Evolutionary conservation across 2,888 invertebrate genomes (phyloP).

Genomic region (Cataglyphis altisquamis): DNA sequence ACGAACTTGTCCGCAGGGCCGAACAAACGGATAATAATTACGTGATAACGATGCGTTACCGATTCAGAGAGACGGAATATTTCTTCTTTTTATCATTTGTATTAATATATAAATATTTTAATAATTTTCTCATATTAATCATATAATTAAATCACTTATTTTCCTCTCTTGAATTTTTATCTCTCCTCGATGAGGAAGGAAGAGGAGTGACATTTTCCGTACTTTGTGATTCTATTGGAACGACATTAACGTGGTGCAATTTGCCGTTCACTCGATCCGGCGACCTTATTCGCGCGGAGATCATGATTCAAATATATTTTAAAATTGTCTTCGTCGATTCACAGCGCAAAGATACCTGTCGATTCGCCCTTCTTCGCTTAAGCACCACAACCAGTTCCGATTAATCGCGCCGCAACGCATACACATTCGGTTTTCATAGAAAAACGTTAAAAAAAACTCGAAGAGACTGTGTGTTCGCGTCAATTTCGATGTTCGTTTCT

Average conservation of each 20-base stretch:
- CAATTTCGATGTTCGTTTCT: conserved; percentile 23
- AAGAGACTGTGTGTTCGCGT: conserved; percentile 3
- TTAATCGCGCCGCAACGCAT: conserved; percentile 45
- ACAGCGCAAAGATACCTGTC: conserved; percentile 47
- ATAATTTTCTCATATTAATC: not conserved
- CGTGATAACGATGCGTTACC: not conserved
- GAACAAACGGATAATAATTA: conserved; percentile 9
- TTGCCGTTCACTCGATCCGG: conserved; percentile 18
- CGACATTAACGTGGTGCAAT: conserved; percentile 16
- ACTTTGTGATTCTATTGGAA: not conserved
- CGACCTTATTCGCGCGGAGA: conserved; percentile 37
- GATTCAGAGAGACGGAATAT: not conserved
- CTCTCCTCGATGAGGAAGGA: not conserved
- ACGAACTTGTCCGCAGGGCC: conserved; percentile 38
- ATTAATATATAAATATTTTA: not conserved
- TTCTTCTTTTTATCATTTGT: not conserved
- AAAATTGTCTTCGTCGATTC: conserved; percentile 57
- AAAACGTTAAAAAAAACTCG: conserved; percentile 14
- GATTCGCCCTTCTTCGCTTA: conserved; percentile 54
- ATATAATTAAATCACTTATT: not conserved
- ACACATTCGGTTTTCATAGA: conserved; percentile 32
- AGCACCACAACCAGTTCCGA: conserved; percentile 55
- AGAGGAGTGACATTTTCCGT: not conserved
- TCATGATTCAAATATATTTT: conserved; percentile 42
- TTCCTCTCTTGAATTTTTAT: not conserved